phyloP scores from a whole-genome alignment of 2,888 invertebrate genomes.

The Caenorhabditis japonica region DNA sequence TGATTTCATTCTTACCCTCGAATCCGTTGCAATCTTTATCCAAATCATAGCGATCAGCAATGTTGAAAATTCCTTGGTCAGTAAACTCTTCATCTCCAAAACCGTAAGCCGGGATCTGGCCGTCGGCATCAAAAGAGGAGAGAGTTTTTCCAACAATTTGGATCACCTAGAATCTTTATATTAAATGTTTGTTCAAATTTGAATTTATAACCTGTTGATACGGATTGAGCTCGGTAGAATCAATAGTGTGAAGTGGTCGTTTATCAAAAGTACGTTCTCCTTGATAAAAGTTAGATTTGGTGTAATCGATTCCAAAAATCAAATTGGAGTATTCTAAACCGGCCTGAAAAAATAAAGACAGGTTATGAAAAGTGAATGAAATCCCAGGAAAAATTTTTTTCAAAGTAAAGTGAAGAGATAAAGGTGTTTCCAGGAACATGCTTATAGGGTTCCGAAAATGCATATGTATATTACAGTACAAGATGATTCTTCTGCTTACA shows the following conservation, averaged over 20 bases:
- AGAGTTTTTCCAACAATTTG: slow-evolving; percentile 79
- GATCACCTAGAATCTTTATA: slow-evolving; percentile 77
- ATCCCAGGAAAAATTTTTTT: not conserved
- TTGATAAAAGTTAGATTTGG: slow-evolving; percentile 80
- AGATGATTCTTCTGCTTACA: no score
- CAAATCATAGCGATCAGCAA: slow-evolving; percentile 72
- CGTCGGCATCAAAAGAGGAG: slow-evolving; percentile 79
- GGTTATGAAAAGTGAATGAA: not conserved
- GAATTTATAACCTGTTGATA: slow-evolving; percentile 79
- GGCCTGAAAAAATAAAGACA: slow-evolving; percentile 64
- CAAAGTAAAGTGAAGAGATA: slow-evolving; percentile 21
- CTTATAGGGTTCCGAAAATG: slow-evolving; percentile 22
- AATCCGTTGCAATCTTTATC: slow-evolving; percentile 78
- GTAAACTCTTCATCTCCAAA: slow-evolving; percentile 79
- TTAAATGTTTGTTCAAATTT: no score
- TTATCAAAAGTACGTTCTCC: slow-evolving; percentile 79
- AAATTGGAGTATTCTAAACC: slow-evolving; percentile 77
- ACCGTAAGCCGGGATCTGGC: slow-evolving; percentile 80
- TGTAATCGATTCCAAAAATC: slow-evolving; percentile 80
- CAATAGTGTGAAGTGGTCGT: slow-evolving; percentile 78
- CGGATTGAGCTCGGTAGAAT: slow-evolving; percentile 78
- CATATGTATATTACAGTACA: no score
- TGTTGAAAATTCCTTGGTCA: slow-evolving; percentile 76
- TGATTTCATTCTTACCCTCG: slow-evolving; percentile 62
- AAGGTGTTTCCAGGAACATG: no score